Base-by-base conservation (phyloP, 2,113 vertebrate genomes). In the Seriola rivoliana region DNA sequence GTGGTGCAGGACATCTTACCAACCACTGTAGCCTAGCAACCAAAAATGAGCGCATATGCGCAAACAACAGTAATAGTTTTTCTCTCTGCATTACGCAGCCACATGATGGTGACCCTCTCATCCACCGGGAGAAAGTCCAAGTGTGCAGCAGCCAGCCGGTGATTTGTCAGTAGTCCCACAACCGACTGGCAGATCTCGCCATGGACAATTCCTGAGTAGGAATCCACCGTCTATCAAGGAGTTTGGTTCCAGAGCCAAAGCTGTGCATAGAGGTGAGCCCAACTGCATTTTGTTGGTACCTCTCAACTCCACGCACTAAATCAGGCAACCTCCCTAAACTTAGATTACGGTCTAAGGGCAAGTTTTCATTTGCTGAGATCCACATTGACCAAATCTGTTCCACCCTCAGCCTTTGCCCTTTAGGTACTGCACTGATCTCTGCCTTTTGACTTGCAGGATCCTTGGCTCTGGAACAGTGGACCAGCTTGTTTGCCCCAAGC, bases 121-220 rank as follows among this genome's bases (percentile, higher is more conserved):
- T 77, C 81, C 71, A 57, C 76, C 40, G 34, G 78, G 82, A 84
- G 68, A 74, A 71, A 63, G 60, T 74, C 78, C 63, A 87, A 38
- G 76, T 81, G 72, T 80, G 76, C 65, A 82, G 73, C 69, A 72
- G 64, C 75, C 65, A 81, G 82, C 29, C 4, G 7, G 70, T 87
- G 82, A 87, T 89, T 87, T 87, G 66, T 89, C 80, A 83, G 44
- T 83, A 70, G 75, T 75, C 50, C 64, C 38, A 81, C 65, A 78
- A 50, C 80, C 8, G 44, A 54, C 71, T 84, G 75, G 80, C 86
- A 78, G 25, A 14, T 74, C 50, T 72, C 46, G 40, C 72, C 38
- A 48, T 78, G 75, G 78, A 80, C 64, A 74, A 71, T 78, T 68
- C 76, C 84, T 63, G 67, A 80, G 76, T 72, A 67, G 57, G 65